Evolutionary conservation across 1,140 invertebrate genomes (phyloP).

Genomic region (Bombus terrestris): DNA sequence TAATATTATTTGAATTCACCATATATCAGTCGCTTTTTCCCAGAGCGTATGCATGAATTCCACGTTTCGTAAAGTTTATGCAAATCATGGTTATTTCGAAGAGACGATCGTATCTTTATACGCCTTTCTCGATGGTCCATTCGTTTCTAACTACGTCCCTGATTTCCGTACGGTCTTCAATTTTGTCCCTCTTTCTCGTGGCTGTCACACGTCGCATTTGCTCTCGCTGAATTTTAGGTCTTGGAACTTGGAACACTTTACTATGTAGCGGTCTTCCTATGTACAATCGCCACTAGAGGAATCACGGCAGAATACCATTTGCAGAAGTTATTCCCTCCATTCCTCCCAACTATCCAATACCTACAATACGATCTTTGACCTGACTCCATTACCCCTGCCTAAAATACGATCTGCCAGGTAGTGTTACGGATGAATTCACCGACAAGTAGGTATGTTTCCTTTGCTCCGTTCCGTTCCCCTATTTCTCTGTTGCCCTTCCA

Average conservation of each 20-base stretch:
- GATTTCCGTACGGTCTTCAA: constrained; percentile 21
- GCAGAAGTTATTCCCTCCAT: neutral
- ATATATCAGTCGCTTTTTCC: neutral
- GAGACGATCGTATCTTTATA: neutral
- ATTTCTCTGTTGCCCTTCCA: neutral
- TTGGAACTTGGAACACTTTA: neutral
- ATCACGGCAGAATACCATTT: neutral
- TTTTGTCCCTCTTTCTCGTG: neutral
- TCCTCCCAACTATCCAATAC: neutral
- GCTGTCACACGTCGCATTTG: neutral
- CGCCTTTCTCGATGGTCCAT: neutral
- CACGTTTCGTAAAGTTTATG: neutral
- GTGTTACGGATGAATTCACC: neutral
- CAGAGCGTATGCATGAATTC: neutral
- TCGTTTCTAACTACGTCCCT: constrained; percentile 32
- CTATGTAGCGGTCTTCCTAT: neutral
- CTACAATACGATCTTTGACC: neutral
- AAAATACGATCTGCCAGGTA: neutral
- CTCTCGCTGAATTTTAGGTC: neutral
- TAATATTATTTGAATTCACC: constrained; percentile 23
- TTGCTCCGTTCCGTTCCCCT: neutral
- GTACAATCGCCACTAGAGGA: neutral
- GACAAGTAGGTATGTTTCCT: neutral
- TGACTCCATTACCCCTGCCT: neutral
- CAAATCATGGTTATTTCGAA: neutral